Base-by-base conservation (phyloP, 2,113 vertebrate genomes). In the Eulemur rufifrons region DNA sequence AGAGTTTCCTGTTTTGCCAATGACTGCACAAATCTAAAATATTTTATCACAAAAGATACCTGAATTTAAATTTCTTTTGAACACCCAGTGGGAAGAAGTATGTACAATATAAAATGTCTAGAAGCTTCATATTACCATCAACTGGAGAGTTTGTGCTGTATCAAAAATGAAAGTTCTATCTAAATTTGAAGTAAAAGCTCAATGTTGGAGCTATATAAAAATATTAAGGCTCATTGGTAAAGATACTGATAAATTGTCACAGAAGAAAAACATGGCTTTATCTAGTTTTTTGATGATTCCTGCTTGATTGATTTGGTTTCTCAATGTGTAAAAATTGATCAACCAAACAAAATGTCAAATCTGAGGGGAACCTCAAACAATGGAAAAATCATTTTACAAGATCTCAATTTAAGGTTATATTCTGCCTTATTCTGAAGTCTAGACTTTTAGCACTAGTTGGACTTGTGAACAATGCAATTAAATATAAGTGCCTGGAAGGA, bases 201-300 rank as follows among this genome's bases (percentile, higher is more conserved):
- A 81, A 84, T 77, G 68, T 54, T 93, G 76, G 93, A 95, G 87
- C 91, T 95, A 64, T 93, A 77, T 95, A 95, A 92, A 97, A 98
- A 89, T 87, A 89, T 95, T 98, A 98, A 98, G 98, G 98, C 97
- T 98, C 96, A 96, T 42, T 98, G 98, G 96, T 97, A 97, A 97
- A 97, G 95, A 85, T 89, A 92, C 42, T 96, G 85, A 91, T 88
- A 92, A 95, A 92, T 1, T 97, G 69, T 95, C 89, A 93, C 10
- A 88, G 95, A 77, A 88, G 74, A 73, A 91, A 96, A 92, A 77
- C 37, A 96, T 96, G 95, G 97, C 95, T 98, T 95, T 77, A 27
- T 90, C 85, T 94, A 54, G 9, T 77, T 74, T 89, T 63, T 54
- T 37, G 94, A 21, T 83, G 39, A 83, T 86, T 92, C 61, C 92